phyloP scores from a whole-genome alignment of 2,113 vertebrate genomes.

The Penelope pileata region DNA sequence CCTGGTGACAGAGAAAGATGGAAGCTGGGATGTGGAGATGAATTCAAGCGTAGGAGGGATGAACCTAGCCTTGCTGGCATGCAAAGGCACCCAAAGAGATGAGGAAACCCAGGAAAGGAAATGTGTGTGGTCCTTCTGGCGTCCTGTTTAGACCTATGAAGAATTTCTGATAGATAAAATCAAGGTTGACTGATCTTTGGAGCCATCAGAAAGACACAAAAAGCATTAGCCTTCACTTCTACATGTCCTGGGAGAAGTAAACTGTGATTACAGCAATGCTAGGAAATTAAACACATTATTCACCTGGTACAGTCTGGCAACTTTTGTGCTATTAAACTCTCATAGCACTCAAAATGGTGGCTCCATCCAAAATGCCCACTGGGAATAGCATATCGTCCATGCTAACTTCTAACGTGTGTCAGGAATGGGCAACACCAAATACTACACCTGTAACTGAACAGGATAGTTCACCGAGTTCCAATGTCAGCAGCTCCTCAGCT shows the following conservation, averaged over 20 bases:
- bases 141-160: not conserved
- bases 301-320: not conserved
- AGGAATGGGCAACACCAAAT: not conserved
- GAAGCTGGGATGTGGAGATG: not conserved
- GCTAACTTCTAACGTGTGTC: not conserved
- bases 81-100: not conserved
- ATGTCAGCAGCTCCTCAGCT: not conserved
- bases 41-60: fast-evolving
- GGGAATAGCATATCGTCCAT: not conserved
- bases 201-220: not conserved
- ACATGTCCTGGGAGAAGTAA: not conserved
- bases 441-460: not conserved
- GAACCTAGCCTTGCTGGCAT: not conserved
- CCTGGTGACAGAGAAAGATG: not conserved
- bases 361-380: not conserved
- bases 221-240: not conserved
- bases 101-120: not conserved
- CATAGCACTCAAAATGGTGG: not conserved
- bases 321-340: not conserved
- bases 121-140: not conserved
- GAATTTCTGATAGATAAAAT: conserved; percentile 15
- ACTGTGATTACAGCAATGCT: not conserved
- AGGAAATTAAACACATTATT: not conserved
- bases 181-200: not conserved
- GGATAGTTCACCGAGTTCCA: fast-evolving